phyloP scores from a whole-genome alignment of 1,140 invertebrate genomes.

The Oryctes rhinoceros region DNA sequence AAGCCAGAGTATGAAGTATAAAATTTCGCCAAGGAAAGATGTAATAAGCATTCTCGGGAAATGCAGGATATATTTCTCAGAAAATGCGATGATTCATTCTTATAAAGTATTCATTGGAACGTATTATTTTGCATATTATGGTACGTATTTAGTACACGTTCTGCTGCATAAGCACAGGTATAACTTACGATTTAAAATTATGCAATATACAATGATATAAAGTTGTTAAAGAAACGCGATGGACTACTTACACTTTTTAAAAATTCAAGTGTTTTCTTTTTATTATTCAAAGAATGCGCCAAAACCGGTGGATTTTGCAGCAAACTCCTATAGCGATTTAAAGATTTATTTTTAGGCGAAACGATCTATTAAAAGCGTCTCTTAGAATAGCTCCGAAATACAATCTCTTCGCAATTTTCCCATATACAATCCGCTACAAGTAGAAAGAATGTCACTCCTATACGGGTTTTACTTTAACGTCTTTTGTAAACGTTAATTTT shows the following conservation, averaged over 20 bases:
- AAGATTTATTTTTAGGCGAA: constrained; percentile 20
- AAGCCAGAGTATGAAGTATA: background rate
- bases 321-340: background rate
- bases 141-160: background rate
- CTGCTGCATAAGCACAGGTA: background rate
- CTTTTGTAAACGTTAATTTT: constrained; percentile 24
- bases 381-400: background rate
- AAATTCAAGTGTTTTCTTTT: background rate
- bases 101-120: background rate
- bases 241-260: constrained; percentile 25
- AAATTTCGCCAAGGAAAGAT: background rate
- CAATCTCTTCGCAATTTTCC: constrained; percentile 1
- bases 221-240: background rate
- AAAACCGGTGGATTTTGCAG: background rate
- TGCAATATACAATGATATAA: background rate
- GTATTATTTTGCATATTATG: background rate
- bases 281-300: background rate
- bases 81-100: constrained; percentile 8
- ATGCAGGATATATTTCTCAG: background rate
- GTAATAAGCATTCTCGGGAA: background rate
- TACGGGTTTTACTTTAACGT: background rate
- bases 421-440: background rate
- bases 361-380: background rate
- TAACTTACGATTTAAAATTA: constrained; percentile 1
- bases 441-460: constrained; percentile 23